Evolutionary conservation across 92 coral and sea anemone genomes (phyloP).

Genomic region (Porites lobata): DNA sequence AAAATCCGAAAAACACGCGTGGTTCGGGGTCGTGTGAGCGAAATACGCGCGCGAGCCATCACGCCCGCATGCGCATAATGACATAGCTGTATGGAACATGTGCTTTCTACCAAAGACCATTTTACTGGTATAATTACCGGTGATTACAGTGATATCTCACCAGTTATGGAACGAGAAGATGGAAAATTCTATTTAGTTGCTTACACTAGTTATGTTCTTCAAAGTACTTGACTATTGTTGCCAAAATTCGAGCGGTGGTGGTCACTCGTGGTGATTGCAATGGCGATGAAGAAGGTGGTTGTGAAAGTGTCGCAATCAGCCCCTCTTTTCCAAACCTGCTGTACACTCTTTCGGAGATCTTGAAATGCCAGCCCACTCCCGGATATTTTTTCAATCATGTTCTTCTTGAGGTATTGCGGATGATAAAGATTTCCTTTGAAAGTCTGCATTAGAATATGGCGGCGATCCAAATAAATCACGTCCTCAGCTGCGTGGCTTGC

Average conservation of each 20-base stretch:
- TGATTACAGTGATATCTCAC: too few relatives aligned
- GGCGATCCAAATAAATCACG: conserved; percentile 13
- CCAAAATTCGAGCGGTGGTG: conserved; percentile 19
- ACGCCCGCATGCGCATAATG: too few relatives aligned
- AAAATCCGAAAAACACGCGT: too few relatives aligned
- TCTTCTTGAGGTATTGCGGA: conserved; percentile 32
- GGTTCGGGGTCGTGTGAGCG: too few relatives aligned
- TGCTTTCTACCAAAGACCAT: too few relatives aligned
- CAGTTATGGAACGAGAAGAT: too few relatives aligned
- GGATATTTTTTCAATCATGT: conserved; percentile 37
- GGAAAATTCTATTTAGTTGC: too few relatives aligned
- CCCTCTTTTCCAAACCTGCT: conserved; percentile 44
- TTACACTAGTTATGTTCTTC: too few relatives aligned
- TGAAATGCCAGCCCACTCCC: conserved; percentile 32
- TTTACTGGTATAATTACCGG: too few relatives aligned
- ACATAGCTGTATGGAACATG: too few relatives aligned
- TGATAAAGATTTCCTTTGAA: conserved; percentile 37
- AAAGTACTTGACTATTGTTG: background rate
- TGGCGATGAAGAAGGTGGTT: conserved; percentile 18
- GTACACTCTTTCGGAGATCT: conserved; percentile 33
- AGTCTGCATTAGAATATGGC: conserved; percentile 32
- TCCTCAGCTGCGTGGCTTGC: conserved; percentile 28
- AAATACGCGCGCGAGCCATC: too few relatives aligned
- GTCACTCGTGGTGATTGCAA: conserved; percentile 31
- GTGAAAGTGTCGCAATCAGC: conserved; percentile 37